Evolutionary conservation across 1,140 invertebrate species (phyloP).

Genomic region (Aphis gossypii): DNA sequence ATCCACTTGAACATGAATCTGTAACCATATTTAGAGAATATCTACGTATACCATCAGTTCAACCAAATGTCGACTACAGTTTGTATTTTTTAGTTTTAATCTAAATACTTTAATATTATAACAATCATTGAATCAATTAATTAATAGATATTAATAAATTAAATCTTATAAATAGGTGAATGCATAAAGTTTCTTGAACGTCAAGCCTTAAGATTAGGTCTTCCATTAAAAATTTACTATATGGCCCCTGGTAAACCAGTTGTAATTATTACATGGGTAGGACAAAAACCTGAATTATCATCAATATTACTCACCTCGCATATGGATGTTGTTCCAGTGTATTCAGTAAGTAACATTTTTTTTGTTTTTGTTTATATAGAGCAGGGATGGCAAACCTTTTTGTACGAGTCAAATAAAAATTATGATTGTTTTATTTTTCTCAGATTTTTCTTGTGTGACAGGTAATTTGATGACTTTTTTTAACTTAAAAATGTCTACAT

Average conservation of each 20-base stretch:
- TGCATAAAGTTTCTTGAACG: conserved; percentile 76
- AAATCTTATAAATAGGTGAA: conserved; percentile 68
- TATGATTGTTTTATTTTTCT: too few relatives aligned
- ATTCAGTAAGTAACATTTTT: conserved; percentile 69
- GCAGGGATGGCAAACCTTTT: too few relatives aligned
- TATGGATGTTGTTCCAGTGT: conserved; percentile 94
- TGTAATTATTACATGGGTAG: conserved; percentile 84
- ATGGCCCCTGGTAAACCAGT: conserved; percentile 74
- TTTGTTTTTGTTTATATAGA: neutral
- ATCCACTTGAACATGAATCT: conserved; percentile 68
- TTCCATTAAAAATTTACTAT: conserved; percentile 70
- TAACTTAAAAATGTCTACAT: too few relatives aligned
- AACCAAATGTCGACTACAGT: conserved; percentile 85
- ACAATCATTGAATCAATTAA: neutral
- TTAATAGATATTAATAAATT: neutral
- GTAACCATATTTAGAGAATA: conserved; percentile 81
- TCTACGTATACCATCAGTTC: conserved; percentile 79
- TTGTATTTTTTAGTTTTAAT: conserved; percentile 62
- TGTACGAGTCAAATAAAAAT: too few relatives aligned
- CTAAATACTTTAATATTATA: neutral
- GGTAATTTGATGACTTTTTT: too few relatives aligned
- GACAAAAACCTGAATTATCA: conserved; percentile 73
- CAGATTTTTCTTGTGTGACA: too few relatives aligned
- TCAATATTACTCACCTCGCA: conserved; percentile 88
- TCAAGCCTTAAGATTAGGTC: conserved; percentile 73